Conservation (phyloP, 2,888 invertebrate genomes). For the Perizoma flavofasciatum region DNA sequence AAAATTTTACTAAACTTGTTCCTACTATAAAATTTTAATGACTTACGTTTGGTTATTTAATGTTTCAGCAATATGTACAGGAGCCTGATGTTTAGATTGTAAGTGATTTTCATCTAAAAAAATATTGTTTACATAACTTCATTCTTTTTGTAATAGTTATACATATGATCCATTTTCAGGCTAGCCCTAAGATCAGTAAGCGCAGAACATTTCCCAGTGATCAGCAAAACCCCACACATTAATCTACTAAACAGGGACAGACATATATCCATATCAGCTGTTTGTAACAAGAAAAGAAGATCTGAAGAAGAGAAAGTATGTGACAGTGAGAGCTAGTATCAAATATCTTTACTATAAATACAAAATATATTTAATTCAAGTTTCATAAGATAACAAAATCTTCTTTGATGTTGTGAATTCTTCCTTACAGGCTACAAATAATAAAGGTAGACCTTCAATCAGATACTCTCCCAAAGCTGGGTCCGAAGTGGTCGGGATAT, state of each 20-base stretch:
- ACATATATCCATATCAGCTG: constrained; percentile 59
- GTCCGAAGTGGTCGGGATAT: constrained; percentile 86
- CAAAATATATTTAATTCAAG: too few species aligned
- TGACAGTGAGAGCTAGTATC: not conserved
- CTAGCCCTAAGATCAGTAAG: constrained; percentile 55
- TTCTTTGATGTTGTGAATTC: too few species aligned
- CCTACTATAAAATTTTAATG: constrained; percentile 4
- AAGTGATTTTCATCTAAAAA: constrained; percentile 35
- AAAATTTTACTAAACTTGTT: constrained; percentile 1
- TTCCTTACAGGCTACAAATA: constrained; percentile 54
- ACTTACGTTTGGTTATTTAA: constrained; percentile 9
- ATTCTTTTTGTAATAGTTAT: not conserved
- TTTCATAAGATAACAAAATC: too few species aligned
- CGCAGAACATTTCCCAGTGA: constrained; percentile 50
- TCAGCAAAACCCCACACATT: constrained; percentile 38
- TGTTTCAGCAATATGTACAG: constrained; percentile 58
- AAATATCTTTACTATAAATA: too few species aligned
- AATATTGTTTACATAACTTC: constrained; percentile 12
- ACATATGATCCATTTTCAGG: constrained; percentile 48
- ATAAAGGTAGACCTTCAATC: constrained; percentile 75
- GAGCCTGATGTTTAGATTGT: constrained; percentile 61
- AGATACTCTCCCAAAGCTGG: constrained; percentile 85
- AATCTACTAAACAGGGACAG: constrained; percentile 45
- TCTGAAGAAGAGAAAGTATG: constrained; percentile 85
- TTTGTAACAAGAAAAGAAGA: constrained; percentile 84